Evolutionary conservation across 2,888 invertebrate species (phyloP).

Genomic region (Shargacucullia verbasci): DNA sequence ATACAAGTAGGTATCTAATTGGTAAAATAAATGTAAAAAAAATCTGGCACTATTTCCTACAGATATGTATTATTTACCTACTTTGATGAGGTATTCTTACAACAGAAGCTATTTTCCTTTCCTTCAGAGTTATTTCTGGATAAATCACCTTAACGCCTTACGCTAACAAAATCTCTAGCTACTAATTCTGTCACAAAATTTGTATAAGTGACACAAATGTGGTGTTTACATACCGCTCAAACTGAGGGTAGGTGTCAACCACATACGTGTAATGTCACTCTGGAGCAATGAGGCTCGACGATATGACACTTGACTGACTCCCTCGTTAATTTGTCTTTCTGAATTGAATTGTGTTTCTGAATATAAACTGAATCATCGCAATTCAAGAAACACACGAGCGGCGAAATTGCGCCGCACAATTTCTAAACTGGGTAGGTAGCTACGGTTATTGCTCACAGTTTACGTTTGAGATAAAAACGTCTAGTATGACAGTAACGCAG

Average conservation of each 20-base stretch:
- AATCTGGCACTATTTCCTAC: too few species aligned
- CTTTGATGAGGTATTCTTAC: too few species aligned
- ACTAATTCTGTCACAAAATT: slow-evolving; percentile 39
- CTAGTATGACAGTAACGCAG: slow-evolving; percentile 62
- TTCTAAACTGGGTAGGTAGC: slow-evolving; percentile 56
- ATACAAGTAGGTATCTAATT: too few species aligned
- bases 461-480: slow-evolving; percentile 80
- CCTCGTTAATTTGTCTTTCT: slow-evolving; percentile 85
- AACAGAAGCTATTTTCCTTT: not conserved
- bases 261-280: slow-evolving; percentile 69
- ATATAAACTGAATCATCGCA: slow-evolving; percentile 67
- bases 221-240: slow-evolving; percentile 68
- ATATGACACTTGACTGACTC: slow-evolving; percentile 83
- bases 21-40: too few species aligned
- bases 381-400: slow-evolving; percentile 55
- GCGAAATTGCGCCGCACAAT: slow-evolving; percentile 66
- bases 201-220: slow-evolving; percentile 40
- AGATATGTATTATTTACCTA: too few species aligned
- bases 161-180: slow-evolving; percentile 14
- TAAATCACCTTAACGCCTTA: not conserved
- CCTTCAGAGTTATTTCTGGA: slow-evolving; percentile 10
- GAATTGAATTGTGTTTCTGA: too few species aligned
- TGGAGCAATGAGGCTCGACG: slow-evolving; percentile 69
- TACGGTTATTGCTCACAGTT: slow-evolving; percentile 72
- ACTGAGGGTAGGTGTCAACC: slow-evolving; percentile 65